Base-by-base conservation (phyloP, 1,140 invertebrate genomes). In the Araneus ventricosus region DNA sequence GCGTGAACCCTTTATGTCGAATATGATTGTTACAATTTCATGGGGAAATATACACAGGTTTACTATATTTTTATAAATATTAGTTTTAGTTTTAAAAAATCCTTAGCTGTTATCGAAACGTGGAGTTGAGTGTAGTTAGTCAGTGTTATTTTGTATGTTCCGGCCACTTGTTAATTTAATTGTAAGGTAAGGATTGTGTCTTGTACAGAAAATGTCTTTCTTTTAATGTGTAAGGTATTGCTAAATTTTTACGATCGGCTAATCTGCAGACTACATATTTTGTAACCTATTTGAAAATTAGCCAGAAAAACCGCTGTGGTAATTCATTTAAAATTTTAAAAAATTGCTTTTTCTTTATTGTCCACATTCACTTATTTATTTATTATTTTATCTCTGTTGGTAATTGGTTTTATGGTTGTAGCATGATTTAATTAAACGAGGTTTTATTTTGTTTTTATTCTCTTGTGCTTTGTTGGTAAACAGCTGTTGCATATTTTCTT, bases 141-240 rank as follows among this genome's bases (percentile, higher is more conserved):
- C 84, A 59, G 87, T n/a, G n/a, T n/a, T 17, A 70, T 7, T 90
- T 24, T 90, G 52, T 57, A 79, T 90, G 63, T 52, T 79, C 27
- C 39, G 45, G 39, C 41, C 88, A 90, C 70, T 90, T 90, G 88
- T 90, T 90, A 90, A 90, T 90, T 90, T 90, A 90, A 90, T 79
- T 90, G 39, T 14, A 5, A 57, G n/a, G 27, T 45, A 79, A 79
- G 75, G 30, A 57, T 79, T 88, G 3, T 59, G 30, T 90, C 24
- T 59, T 30, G 17, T 52, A 70, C n/a, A 75, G 88, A 45, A 67
- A 24, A 67, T 82, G 17, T 93, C 79, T 80, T 80, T 34, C 1
- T 84, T 84, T 84, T 30, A 14, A 52, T 10, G 24, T 84, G n/a
- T 30, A 67, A 14, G n/a, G 7, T 34, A 79, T 34, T 22, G 39